Evolutionary conservation across 2,888 invertebrate species (phyloP).

Genomic region (Lordiphosa andalusiaca): DNA sequence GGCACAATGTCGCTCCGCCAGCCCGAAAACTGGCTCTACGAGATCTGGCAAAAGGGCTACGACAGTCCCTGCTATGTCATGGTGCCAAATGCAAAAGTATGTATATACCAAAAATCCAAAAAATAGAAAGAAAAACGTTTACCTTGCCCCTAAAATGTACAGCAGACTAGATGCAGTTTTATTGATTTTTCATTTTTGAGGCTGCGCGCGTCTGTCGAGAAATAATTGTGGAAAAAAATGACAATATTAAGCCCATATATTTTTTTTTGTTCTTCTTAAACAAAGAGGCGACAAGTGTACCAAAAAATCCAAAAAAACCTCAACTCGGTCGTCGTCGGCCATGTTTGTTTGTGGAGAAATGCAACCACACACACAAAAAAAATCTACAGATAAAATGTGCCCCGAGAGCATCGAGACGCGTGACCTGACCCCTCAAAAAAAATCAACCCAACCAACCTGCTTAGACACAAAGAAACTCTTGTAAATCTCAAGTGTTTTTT

Average conservation of each 20-base stretch:
- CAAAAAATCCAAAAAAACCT: constrained; percentile 12
- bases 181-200: constrained; percentile 44
- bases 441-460: constrained; percentile 21
- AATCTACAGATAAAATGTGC: not conserved
- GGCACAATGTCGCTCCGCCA: constrained; percentile 80
- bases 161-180: constrained; percentile 33
- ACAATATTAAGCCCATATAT: not conserved
- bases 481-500: constrained; percentile 1
- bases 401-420: constrained; percentile 20
- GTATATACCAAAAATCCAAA: constrained; percentile 53
- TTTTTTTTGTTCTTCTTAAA: constrained; percentile 19
- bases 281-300: constrained; percentile 33
- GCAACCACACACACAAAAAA: constrained; percentile 34
- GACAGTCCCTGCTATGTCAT: constrained; percentile 86
- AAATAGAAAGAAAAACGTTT: constrained; percentile 9
- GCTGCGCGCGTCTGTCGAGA: constrained; percentile 51
- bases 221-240: not conserved
- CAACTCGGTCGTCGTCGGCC: constrained; percentile 15
- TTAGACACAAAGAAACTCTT: constrained; percentile 4
- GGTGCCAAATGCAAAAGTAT: constrained; percentile 86
- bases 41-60: constrained; percentile 85
- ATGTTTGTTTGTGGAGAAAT: constrained; percentile 34
- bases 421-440: constrained; percentile 28
- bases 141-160: constrained; percentile 25
- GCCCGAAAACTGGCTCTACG: constrained; percentile 84